Evolutionary conservation across 1,140 invertebrate genomes (phyloP).

Genomic region (Drosophila bocqueti): DNA sequence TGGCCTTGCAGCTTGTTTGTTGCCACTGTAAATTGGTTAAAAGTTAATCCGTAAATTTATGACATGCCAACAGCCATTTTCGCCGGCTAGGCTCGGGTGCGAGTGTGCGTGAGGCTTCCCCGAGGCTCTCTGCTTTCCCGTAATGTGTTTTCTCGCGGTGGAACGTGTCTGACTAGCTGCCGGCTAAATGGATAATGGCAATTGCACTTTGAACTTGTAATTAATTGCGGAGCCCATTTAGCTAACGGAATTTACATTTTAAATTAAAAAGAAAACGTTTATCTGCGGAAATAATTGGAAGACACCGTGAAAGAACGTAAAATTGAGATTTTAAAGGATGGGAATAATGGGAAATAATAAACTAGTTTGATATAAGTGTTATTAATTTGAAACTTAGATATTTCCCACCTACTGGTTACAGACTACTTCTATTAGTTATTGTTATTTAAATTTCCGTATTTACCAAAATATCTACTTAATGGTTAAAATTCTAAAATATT

Average conservation of each 20-base stretch:
- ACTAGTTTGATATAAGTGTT: not conserved
- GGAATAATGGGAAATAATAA: not conserved
- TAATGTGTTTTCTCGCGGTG: conserved; percentile 22
- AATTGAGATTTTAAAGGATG: too few species aligned
- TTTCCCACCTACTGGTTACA: too few species aligned
- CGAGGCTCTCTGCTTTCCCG: not conserved
- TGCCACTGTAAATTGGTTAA: conserved; percentile 81
- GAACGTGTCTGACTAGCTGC: conserved; percentile 63
- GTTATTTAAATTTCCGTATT: too few species aligned
- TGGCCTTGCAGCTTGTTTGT: conserved; percentile 58
- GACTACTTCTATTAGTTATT: too few species aligned
- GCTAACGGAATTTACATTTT: conserved; percentile 10
- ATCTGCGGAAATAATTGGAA: not conserved
- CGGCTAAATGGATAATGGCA: conserved; percentile 73
- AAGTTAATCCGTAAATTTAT: conserved; percentile 83
- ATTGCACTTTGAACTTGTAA: conserved; percentile 74
- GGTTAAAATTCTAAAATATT: not conserved
- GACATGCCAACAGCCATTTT: conserved; percentile 80
- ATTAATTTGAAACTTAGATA: not conserved
- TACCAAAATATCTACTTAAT: not conserved
- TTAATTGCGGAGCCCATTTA: conserved; percentile 58
- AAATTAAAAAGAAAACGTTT: conserved; percentile 17
- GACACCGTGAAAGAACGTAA: too few species aligned
- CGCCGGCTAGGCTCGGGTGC: conserved; percentile 18
- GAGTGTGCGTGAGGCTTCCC: conserved; percentile 39